These are phyloP conservation scores for Linnaemya tessellans DNA, from an alignment of 2,888 invertebrate genomes.

Conservation along the genomic window DNA sequence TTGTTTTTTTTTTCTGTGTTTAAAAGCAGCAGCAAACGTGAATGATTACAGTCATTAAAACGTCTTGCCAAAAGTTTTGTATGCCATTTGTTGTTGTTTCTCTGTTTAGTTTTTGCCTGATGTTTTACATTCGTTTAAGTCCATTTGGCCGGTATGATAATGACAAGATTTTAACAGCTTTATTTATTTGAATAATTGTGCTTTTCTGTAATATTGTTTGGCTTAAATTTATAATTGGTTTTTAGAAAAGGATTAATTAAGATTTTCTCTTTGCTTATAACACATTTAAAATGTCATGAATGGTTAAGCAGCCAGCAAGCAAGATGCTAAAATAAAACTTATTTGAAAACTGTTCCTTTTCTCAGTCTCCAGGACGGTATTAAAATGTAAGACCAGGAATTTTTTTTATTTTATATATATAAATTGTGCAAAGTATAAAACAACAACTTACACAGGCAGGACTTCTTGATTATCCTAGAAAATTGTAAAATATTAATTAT, in stretches of 20 bases:
- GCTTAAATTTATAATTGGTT: not conserved
- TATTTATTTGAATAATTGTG: not conserved
- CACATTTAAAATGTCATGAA: too few species aligned
- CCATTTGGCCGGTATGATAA: conserved; percentile 11
- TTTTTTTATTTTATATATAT: too few species aligned
- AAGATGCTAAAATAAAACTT: too few species aligned
- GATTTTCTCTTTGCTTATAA: not conserved
- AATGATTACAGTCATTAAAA: conserved; percentile 48
- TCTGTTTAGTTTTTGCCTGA: not conserved
- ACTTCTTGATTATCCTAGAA: too few species aligned
- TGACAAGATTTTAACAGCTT: conserved; percentile 19
- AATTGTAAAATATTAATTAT: too few species aligned
- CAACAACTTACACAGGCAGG: too few species aligned
- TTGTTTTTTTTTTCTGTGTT: not conserved
- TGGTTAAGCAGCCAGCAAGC: too few species aligned
- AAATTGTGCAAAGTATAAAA: too few species aligned
- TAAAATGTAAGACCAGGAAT: too few species aligned
- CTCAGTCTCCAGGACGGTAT: too few species aligned
- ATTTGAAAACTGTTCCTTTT: too few species aligned
- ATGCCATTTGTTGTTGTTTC: not conserved
- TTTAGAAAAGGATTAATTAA: not conserved
- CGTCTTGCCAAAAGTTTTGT: conserved; percentile 9
- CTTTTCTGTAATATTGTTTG: not conserved
- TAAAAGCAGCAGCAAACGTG: conserved; percentile 34
- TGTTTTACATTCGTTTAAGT: not conserved